Evolutionary conservation across 2,113 vertebrate species (phyloP).

Genomic region (Nesogale talazaci): DNA sequence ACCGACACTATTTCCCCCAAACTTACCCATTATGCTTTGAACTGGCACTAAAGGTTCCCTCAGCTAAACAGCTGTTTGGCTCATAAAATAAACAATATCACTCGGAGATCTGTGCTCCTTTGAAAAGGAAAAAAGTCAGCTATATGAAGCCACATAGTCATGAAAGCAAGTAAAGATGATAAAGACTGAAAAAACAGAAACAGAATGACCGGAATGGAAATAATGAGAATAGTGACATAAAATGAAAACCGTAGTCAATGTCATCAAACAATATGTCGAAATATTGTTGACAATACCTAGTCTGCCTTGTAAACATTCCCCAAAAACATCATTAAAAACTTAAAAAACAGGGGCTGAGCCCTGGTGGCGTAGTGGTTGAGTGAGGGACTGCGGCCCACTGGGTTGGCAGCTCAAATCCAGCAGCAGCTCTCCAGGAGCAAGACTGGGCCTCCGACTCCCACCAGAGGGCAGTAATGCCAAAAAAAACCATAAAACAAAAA

Average conservation of each 20-base stretch:
- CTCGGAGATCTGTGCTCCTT: neutral
- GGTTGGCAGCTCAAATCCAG: too few relatives aligned
- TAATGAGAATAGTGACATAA: neutral
- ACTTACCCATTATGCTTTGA: neutral
- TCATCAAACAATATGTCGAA: neutral
- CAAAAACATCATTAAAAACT: neutral
- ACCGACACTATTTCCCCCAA: neutral
- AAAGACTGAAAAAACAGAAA: neutral
- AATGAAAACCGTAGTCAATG: neutral
- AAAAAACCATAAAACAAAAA: neutral
- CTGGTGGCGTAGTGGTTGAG: too few relatives aligned
- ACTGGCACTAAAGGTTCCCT: neutral
- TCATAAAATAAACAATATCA: neutral
- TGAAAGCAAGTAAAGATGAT: neutral
- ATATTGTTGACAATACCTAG: neutral
- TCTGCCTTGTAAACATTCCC: neutral
- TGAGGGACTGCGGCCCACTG: too few relatives aligned
- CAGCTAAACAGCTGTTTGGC: neutral
- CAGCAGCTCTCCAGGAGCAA: too few relatives aligned
- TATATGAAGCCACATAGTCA: neutral
- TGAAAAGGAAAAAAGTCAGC: too few relatives aligned
- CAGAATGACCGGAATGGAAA: neutral
- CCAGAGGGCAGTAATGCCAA: too few relatives aligned
- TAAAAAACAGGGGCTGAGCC: too few relatives aligned
- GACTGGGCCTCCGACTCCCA: too few relatives aligned